These are phyloP conservation scores for Oryctes rhinoceros DNA, from an alignment of 1,140 invertebrate genomes.

Conservation along the genomic window DNA sequence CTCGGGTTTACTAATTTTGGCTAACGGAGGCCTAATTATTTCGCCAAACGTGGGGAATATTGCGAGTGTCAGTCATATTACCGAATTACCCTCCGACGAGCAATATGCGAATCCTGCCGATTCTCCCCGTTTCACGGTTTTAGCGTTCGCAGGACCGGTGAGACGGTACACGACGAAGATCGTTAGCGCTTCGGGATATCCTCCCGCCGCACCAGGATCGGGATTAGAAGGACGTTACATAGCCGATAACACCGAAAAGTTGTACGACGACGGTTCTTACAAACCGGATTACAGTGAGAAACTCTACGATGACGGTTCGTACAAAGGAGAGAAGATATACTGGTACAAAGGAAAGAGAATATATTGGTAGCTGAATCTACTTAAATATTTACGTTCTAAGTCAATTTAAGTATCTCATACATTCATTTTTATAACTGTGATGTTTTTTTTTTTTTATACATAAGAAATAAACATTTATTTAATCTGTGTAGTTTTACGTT, in stretches of 20 bases:
- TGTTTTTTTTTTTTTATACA: neutral
- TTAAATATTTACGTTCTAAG: slow-evolving; percentile 12
- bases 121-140: slow-evolving; percentile 16
- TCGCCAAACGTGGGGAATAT: slow-evolving; percentile 24
- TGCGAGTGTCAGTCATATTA: slow-evolving; percentile 8
- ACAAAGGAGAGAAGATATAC: slow-evolving; percentile 39
- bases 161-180: neutral
- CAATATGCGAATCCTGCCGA: slow-evolving; percentile 3
- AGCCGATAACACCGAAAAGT: slow-evolving; percentile 52
- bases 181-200: slow-evolving; percentile 27
- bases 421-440: slow-evolving; percentile 2
- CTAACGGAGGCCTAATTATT: slow-evolving; percentile 25
- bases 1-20: slow-evolving; percentile 16
- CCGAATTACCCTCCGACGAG: neutral
- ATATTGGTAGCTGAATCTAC: slow-evolving; percentile 29
- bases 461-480: neutral
- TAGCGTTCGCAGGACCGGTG: slow-evolving; percentile 30
- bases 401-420: slow-evolving; percentile 7
- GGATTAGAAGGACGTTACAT: slow-evolving; percentile 55
- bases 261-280: slow-evolving; percentile 58
- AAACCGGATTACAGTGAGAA: slow-evolving; percentile 44
- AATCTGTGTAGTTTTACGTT: slow-evolving; percentile 11
- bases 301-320: slow-evolving; percentile 24
- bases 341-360: slow-evolving; percentile 40
- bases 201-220: neutral